Base-by-base conservation (phyloP, 2,888 invertebrate genomes). In the Agrochola lota region DNA sequence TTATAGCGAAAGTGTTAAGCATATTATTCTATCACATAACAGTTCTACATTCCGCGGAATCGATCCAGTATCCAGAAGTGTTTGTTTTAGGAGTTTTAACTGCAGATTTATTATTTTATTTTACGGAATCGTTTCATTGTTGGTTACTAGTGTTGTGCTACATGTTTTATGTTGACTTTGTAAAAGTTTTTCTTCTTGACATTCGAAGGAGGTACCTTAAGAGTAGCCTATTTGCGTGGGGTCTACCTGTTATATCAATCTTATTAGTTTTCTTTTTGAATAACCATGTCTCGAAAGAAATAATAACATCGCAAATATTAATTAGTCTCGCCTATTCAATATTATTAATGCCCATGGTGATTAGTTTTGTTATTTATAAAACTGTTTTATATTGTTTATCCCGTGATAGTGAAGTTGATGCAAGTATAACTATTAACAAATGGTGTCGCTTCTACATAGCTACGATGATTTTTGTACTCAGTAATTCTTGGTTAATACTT, bases 71-170 rank as follows among this genome's bases (percentile, higher is more conserved):
- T 60, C 30, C 30, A 20, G 60, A 30, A 1, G 17, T 73, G 62
- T 43, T 63, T 68, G 12, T 60, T 73, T 2, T 3, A 20, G 30
- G 20, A 63, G 20, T 43, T 49, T 43, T 20, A 63, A 40, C 15
- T 63, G 57, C 55, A 70, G 15, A 26, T 79, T n/a, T 78, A 1
- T 35, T 81, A 3, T 40, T 81, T 5, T 79, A 82, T 59, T 74
- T 57, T 26, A 43, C 62, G 6, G 9, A 9, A 40, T 64, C 76
- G 5, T 26, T 8, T n/a, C 35, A 55, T 46, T 75, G 1, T 20
- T 77, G 77, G 77, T 23, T 66, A 59, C 40, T 77, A 1, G 66
- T 77, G 8, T 59, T 75, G 23, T 49, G 75, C 8, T 77, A 59
- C 12, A 17, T 76, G 7, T 76, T 74, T 40, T 76, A 74, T 30